Conservation (phyloP, 2,888 invertebrate species). For the Eretmocerus hayati region DNA sequence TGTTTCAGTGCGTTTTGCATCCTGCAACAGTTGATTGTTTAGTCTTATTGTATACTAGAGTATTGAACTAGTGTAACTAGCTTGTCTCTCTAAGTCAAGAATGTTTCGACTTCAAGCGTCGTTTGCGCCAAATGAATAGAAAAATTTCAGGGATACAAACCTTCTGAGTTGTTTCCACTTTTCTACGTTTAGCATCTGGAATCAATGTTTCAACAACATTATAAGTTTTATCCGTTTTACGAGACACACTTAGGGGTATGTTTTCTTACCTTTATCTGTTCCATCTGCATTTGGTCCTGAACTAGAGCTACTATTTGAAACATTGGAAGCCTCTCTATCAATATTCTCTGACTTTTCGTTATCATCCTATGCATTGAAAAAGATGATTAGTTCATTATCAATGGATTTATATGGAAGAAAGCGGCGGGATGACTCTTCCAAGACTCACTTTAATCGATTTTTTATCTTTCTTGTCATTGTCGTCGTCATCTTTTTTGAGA, state of each 20-base stretch:
- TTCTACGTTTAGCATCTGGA: slow-evolving; percentile 75
- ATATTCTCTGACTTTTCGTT: slow-evolving; percentile 55
- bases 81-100: neutral
- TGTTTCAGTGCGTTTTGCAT: slow-evolving; percentile 37
- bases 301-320: slow-evolving; percentile 46
- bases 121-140: too few species aligned
- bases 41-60: too few species aligned
- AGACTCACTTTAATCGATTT: slow-evolving; percentile 54
- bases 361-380: slow-evolving; percentile 50
- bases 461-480: slow-evolving; percentile 54
- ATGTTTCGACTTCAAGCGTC: too few species aligned
- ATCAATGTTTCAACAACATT: too few species aligned
- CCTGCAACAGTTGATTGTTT: too few species aligned
- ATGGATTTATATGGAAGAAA: too few species aligned
- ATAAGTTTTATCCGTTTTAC: too few species aligned
- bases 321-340: slow-evolving; percentile 53
- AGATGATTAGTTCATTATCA: slow-evolving; percentile 6
- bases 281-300: slow-evolving; percentile 44
- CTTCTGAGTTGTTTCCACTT: slow-evolving; percentile 75
- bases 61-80: neutral
- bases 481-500: slow-evolving; percentile 51
- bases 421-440: too few species aligned
- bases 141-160: slow-evolving; percentile 57
- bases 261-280: slow-evolving; percentile 51
- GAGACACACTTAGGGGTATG: too few species aligned